These are phyloP conservation scores for Rhombomys opimus DNA, from an alignment of 2,113 vertebrate genomes.

Conservation along the genomic window DNA sequence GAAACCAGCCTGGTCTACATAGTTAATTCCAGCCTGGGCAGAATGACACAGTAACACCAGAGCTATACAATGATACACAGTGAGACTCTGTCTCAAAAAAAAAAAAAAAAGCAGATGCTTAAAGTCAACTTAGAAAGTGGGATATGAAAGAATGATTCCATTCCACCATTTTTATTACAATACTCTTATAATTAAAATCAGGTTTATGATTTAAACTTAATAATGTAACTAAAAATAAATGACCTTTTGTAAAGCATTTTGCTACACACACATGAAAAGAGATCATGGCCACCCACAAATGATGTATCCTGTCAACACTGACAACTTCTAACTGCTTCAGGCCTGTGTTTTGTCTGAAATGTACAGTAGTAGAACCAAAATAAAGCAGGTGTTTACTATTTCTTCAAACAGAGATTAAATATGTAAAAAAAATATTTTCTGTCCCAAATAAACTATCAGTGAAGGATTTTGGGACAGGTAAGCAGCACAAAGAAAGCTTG, in stretches of 20 bases:
- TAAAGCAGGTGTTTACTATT: constrained; percentile 45
- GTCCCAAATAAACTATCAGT: constrained; percentile 31
- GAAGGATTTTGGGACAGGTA: not conserved
- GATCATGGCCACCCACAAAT: not conserved
- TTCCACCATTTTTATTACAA: not conserved
- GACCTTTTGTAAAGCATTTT: not conserved
- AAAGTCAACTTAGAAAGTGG: not conserved
- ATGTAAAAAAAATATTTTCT: constrained; percentile 4
- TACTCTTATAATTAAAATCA: constrained; percentile 45
- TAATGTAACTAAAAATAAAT: not conserved
- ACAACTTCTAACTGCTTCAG: constrained; percentile 20
- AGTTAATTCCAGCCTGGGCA: not conserved
- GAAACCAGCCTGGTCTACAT: not conserved
- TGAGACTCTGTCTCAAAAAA: not conserved
- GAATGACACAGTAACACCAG: not conserved
- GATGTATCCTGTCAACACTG: not conserved
- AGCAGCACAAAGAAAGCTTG: not conserved
- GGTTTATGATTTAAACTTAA: not conserved
- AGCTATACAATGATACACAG: not conserved
- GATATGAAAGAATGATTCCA: not conserved
- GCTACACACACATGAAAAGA: not conserved
- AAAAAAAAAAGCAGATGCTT: not conserved
- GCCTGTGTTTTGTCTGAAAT: constrained; percentile 25
- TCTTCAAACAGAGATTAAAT: constrained; percentile 17
- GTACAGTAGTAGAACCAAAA: constrained; percentile 44